Base-by-base conservation (phyloP, 2,113 vertebrate species). In the Chaetura pelagica region DNA sequence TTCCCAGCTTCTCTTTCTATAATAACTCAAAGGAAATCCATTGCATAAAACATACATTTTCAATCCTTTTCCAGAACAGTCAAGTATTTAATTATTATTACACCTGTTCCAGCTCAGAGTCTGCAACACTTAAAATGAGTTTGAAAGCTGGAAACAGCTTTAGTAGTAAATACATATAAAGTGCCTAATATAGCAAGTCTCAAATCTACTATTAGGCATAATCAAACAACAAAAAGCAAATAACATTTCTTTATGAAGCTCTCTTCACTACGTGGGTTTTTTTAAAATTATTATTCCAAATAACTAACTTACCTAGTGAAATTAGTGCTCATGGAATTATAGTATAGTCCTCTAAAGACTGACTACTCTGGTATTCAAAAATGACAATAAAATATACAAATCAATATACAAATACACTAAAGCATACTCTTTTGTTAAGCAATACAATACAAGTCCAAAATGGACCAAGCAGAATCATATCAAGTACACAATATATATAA, bases 231-330 rank as follows among this genome's bases (percentile, higher is more conserved):
- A 54, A 76, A 87, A 87, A 82, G 5, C 24, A 87, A 67, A 15
- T 44, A 64, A 48, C 10, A 38, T 20, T 69, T 44, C 23, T 77
- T 72, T 63, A 66, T 48, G 42, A 85, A 88, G 9, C 3, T 2
- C 24, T 18, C 15, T 84, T 71, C 38, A n/a, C 4, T 29, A 29
- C 3, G 2, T 19, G n/a, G n/a, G 3, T 4, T 0, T 5, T 63
- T 77, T 77, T 55, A 16, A 38, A 38, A 66, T 62, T 52, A 72
- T 49, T 73, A 64, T n/a, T 79, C 27, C 32, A 81, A 74, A n/a
- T 67, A 59, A 87, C 7, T 12, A 85, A 29, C 11, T 67, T 29
- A 71, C 2, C 24, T n/a, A 40, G 7, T n/a, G 24, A 93, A 77
- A 79, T 86, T n/a, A 74, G 11, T 52, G 9, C 19, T 59, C 49